phyloP scores from a whole-genome alignment of 1,140 invertebrate species.

The Elysia chlorotica region DNA sequence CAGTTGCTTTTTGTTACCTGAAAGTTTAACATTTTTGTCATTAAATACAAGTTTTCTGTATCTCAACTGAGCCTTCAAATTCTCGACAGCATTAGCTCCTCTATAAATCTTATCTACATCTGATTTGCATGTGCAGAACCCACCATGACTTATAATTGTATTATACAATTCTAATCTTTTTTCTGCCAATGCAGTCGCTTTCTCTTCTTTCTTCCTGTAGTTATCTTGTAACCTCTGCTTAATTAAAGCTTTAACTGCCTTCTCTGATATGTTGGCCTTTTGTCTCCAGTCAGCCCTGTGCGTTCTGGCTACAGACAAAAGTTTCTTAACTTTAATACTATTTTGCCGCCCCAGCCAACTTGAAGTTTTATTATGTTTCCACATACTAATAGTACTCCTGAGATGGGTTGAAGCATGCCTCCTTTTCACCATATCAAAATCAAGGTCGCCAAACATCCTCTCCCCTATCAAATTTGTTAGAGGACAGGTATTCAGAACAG shows the following conservation, averaged over 20 bases:
- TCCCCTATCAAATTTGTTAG: constrained; percentile 28
- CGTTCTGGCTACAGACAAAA: neutral
- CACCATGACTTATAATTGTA: neutral
- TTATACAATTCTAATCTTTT: neutral
- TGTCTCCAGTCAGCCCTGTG: neutral
- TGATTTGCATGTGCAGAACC: neutral
- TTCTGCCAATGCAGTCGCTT: neutral
- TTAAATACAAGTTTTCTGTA: neutral
- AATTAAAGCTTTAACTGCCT: neutral
- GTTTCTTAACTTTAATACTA: neutral
- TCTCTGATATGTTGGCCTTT: neutral
- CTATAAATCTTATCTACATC: neutral
- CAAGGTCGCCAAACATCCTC: constrained; percentile 25
- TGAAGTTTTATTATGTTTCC: constrained; percentile 10
- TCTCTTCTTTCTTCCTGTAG: neutral
- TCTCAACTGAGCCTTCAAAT: neutral
- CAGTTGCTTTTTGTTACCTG: neutral
- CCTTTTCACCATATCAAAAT: constrained; percentile 24
- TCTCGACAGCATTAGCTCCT: neutral
- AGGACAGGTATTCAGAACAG: constrained; percentile 18
- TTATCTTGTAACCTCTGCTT: neutral
- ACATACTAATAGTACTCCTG: constrained; percentile 5
- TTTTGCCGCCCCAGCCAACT: neutral
- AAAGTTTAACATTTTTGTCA: neutral
- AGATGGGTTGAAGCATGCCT: constrained; percentile 25